A percentile compares a stretch with the other conserved stretches of the same genome.
These are phyloP conservation scores for Psittacula echo DNA, from an alignment of 2,797 vertebrate genomes.

Conservation along the genomic window DNA sequence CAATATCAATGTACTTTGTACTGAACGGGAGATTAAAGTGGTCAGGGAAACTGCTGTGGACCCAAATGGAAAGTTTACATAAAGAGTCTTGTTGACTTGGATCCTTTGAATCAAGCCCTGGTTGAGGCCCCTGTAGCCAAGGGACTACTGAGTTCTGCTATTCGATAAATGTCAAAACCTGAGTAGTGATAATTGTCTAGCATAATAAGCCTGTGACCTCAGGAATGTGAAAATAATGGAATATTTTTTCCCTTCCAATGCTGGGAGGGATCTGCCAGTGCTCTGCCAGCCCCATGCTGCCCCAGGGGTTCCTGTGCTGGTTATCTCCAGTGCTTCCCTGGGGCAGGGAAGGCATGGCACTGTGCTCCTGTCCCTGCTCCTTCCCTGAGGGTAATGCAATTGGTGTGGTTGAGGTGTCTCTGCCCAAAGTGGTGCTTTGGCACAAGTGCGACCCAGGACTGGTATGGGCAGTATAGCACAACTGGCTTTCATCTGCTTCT, in stretches of 20 bases:
- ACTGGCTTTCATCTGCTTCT: conserved; percentile 20
- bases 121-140: not conserved
- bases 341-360: not conserved
- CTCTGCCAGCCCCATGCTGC: not conserved
- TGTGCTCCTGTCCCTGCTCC: not conserved
- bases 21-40: not conserved
- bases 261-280: not conserved
- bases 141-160: not conserved
- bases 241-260: not conserved
- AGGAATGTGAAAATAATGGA: not conserved
- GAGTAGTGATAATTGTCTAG: not conserved
- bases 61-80: not conserved
- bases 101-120: not conserved
- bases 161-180: not conserved
- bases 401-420: not conserved
- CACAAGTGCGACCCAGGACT: not conserved
- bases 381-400: accelerated
- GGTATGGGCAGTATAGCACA: not conserved
- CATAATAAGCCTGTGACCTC: not conserved
- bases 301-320: not conserved
- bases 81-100: not conserved
- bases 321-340: accelerated
- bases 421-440: not conserved
- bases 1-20: not conserved
- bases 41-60: not conserved